Base-by-base conservation (phyloP, 2,797 vertebrate species). In the Anas acuta region DNA sequence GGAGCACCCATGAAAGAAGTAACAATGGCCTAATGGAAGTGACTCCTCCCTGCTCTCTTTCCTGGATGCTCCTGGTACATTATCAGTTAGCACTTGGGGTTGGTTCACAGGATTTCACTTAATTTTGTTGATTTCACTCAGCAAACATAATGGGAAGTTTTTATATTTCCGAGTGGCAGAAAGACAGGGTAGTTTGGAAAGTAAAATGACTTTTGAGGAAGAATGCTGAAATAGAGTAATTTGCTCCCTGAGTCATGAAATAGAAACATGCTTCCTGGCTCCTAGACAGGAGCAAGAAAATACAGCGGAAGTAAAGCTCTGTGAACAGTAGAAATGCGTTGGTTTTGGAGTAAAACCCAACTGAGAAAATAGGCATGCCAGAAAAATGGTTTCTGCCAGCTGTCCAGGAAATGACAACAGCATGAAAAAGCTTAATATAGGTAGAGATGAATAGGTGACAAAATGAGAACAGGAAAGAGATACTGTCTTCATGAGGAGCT, bases 211-310 rank as follows among this genome's bases (percentile, higher is more conserved):
- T 91, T 93, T 57, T 77, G 71, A 88, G 61, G 83, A 94, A 91
- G 49, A 93, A 54, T 61, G 58, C 37, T 91, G 35, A 74, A 90
- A 67, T 75, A 86, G 43, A 90, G 49, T 61, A 0, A 69, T 92
- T 89, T 94, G 32, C 76, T 93, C 53, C 33, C 41, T 72, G 71
- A 91, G 64, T 82, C 91, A 95, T 90, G 87, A 92, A 96, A 88
- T 57, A 95, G 60, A 87, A 79, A 91, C 75, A 92, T 0, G 7
- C 26, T 95, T 90, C 90, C 80, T 93, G 91, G 57, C 81, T 91
- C 49, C 75, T 61, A 61, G 65, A 76, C 43, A 86, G 53, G 25
- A 79, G 32, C 26, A 93, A 92, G 87, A 87, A 95, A 92, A 90
- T 49, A 62, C 47, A 90, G 70, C 6, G 1, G 67, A 94, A 93